Percentiles rank a stretch among this genome's conserved stretches.
Conservation (phyloP, 2,797 vertebrate genomes). For the Gallinago stenura region DNA sequence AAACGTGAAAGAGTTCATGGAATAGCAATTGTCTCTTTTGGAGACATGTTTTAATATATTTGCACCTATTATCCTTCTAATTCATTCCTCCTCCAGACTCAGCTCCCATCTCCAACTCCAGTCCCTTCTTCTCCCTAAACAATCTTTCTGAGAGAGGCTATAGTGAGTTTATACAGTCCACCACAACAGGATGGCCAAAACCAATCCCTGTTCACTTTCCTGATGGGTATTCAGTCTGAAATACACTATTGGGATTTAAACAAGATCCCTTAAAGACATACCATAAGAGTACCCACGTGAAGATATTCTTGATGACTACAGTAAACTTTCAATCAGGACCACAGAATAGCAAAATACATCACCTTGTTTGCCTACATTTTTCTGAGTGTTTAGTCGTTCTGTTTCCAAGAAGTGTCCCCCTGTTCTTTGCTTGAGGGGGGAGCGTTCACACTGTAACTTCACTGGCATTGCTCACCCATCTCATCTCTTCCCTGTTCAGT, state of each 20-base stretch:
- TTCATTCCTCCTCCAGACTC: not conserved
- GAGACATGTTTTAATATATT: conserved; percentile 22
- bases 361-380: not conserved
- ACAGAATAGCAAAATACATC: not conserved
- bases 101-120: not conserved
- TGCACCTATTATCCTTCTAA: not conserved
- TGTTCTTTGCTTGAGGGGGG: not conserved
- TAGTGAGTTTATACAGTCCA: not conserved
- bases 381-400: not conserved
- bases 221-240: not conserved
- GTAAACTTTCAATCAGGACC: not conserved
- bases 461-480: not conserved
- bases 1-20: not conserved
- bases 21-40: conserved; percentile 16
- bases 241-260: not conserved
- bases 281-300: not conserved
- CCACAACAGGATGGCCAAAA: not conserved
- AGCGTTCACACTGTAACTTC: not conserved
- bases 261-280: not conserved
- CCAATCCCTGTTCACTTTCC: not conserved
- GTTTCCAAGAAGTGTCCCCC: not conserved
- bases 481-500: not conserved
- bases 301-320: not conserved
- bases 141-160: not conserved
- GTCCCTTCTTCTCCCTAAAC: not conserved